Percentiles rank a stretch among this genome's conserved stretches.
Evolutionary conservation across 2,113 vertebrate genomes (phyloP).

Genomic region (Propithecus coquereli): DNA sequence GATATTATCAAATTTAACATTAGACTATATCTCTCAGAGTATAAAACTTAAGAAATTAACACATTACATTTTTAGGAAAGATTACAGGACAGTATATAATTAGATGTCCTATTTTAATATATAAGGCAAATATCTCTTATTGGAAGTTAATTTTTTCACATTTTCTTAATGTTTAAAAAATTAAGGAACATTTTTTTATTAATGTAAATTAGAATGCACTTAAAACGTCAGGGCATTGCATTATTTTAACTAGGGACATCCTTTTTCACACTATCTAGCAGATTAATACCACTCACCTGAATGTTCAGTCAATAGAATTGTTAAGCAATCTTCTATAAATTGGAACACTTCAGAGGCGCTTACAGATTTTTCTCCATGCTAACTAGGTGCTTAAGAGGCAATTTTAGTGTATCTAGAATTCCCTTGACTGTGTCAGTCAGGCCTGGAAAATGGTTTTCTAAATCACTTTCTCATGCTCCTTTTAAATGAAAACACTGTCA

Average conservation of each 20-base stretch:
- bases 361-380: constrained; percentile 32
- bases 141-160: neutral
- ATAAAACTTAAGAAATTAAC: neutral
- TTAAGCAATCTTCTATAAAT: constrained; percentile 47
- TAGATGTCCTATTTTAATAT: neutral
- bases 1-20: neutral
- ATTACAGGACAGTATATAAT: neutral
- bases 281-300: constrained; percentile 20
- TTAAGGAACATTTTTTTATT: neutral
- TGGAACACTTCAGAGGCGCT: constrained; percentile 34
- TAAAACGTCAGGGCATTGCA: neutral
- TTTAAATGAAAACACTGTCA: neutral
- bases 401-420: constrained; percentile 48
- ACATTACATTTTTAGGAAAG: neutral
- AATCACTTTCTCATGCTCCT: neutral
- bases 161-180: neutral
- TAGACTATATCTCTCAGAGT: neutral
- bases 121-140: neutral
- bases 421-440: constrained; percentile 35
- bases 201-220: neutral
- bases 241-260: neutral
- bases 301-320: neutral
- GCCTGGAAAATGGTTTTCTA: constrained; percentile 39
- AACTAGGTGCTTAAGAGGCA: constrained; percentile 29
- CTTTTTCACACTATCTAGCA: constrained; percentile 16